Percentiles rank a stretch among this genome's conserved stretches.
Evolutionary conservation across 2,888 invertebrate species (phyloP).

Genomic region (Coremacera marginata): DNA sequence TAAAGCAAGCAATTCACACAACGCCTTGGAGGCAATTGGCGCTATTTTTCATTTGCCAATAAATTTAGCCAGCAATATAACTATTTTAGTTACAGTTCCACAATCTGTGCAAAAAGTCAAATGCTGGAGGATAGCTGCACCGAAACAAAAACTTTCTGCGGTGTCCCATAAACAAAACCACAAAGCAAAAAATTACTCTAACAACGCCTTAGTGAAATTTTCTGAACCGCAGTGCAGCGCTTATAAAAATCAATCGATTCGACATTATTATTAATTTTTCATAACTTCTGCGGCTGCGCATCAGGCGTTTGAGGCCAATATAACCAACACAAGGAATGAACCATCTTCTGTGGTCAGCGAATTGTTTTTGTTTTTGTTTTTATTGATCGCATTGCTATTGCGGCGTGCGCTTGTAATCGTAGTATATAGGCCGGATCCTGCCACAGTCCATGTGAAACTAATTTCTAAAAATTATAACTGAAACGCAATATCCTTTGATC

Average conservation of each 20-base stretch:
- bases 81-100: slow-evolving; percentile 59
- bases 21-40: slow-evolving; percentile 54
- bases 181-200: slow-evolving; percentile 1
- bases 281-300: slow-evolving; percentile 64
- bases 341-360: not conserved
- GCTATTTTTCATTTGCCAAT: slow-evolving; percentile 57
- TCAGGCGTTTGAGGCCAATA: slow-evolving; percentile 53
- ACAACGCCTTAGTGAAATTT: slow-evolving; percentile 1
- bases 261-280: slow-evolving; percentile 68
- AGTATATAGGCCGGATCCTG: slow-evolving; percentile 19
- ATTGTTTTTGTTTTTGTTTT: slow-evolving; percentile 9
- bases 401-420: slow-evolving; percentile 14
- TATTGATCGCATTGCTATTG: slow-evolving; percentile 7
- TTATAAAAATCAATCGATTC: slow-evolving; percentile 66
- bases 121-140: slow-evolving; percentile 17
- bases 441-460: slow-evolving; percentile 60
- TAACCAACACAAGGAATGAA: slow-evolving; percentile 47
- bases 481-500: slow-evolving; percentile 43
- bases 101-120: slow-evolving; percentile 36
- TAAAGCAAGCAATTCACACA: slow-evolving; percentile 45
- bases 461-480: slow-evolving; percentile 60
- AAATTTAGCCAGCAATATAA: slow-evolving; percentile 46
- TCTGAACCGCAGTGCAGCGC: not conserved
- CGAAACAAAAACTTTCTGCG: slow-evolving; percentile 11
- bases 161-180: not conserved